Base-by-base conservation (phyloP, 2,797 vertebrate species). In the Pelodytes ibericus region DNA sequence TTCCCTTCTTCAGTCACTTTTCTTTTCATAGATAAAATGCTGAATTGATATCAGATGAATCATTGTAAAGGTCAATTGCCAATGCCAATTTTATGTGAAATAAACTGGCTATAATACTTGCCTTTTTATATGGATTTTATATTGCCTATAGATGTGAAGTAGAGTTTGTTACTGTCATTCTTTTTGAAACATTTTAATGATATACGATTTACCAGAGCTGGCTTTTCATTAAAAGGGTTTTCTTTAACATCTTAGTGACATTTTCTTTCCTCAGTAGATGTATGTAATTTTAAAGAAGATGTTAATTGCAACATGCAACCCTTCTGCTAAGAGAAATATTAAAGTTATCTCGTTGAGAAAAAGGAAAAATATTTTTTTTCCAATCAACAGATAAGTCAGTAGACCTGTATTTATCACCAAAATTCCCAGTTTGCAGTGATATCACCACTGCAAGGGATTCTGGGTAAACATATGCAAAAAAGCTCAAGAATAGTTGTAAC, bases 31-130 rank as follows among this genome's bases (percentile, higher is more conserved):
- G 30, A 24, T 56, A 22, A 29, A 26, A 41, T 24, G 22, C 39
- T 47, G 41, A 47, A 57, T 57, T 33, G 39, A 26, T 29, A 60
- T 49, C 27, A 51, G 25, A 61, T 61, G 15, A 61, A 31, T 33
- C 58, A 24, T 27, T 44, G 30, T 31, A 75, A 69, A 69, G 64
- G 64, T 68, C 73, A 75, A 47, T 67, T 67, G 53, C 26, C 63
- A 30, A 67, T 58, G 20, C 36, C 66, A 25, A 68, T 61, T 61
- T 68, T 68, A 49, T 51, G 15, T 33, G 39, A 67, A 16, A 25
- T 39, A 60, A 49, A 51, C 20, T 18, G 24, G 51, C 33, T 74
- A 44, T 60, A 60, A 22, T 27, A 25, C 18, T 3, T 41, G 63
- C 7, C 29, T 41, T 4, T 25, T 65, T 64, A 25, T 26, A 39